Evolutionary conservation across 2,888 invertebrate species (phyloP).

Genomic region (Nematopogon swammerdamellus): DNA sequence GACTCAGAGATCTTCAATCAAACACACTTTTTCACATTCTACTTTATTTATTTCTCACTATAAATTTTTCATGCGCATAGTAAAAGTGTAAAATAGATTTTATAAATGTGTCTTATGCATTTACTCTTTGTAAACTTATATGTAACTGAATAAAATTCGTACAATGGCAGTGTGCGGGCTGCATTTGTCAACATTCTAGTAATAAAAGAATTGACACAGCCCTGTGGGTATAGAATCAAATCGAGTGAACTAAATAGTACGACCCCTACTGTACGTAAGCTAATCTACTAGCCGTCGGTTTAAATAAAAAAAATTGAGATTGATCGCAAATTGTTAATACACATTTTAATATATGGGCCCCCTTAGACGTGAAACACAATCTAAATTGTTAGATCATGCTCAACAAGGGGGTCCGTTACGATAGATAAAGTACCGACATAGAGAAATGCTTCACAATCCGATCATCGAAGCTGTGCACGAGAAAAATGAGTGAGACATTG

Average conservation of each 20-base stretch:
- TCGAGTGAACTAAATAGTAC: slow-evolving; percentile 11
- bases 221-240: slow-evolving; percentile 48
- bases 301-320: neutral
- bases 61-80: neutral
- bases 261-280: neutral
- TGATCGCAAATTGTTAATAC: neutral
- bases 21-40: neutral
- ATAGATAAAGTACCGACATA: neutral
- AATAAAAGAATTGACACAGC: slow-evolving; percentile 65
- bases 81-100: neutral
- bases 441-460: too few species aligned
- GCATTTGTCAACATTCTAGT: slow-evolving; percentile 62
- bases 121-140: slow-evolving; percentile 1
- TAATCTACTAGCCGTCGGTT: neutral
- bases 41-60: neutral
- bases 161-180: slow-evolving; percentile 2
- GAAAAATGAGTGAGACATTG: too few species aligned
- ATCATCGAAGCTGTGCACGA: too few species aligned
- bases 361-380: neutral
- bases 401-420: neutral
- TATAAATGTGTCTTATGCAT: too few species aligned
- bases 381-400: neutral
- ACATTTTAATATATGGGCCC: too few species aligned
- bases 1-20: neutral
- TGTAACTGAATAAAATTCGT: slow-evolving; percentile 1